Base-by-base conservation (phyloP, 2,797 vertebrate species). In the Coreius guichenoti region DNA sequence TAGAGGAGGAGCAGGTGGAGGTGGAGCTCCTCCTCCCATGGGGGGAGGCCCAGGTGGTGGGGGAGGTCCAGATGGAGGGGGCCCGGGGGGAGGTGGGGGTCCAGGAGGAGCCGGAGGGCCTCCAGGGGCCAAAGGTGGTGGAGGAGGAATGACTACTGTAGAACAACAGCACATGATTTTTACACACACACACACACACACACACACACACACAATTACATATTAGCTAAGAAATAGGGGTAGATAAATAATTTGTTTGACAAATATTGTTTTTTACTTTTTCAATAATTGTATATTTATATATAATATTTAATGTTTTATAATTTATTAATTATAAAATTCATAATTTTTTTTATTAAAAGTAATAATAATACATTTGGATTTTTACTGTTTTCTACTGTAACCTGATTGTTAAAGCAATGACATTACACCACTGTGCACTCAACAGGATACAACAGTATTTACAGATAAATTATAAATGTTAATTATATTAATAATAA, bases 1-100 rank as follows among this genome's bases (percentile, higher is more conserved):
- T 17, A 96, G 93, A 1, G 97, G 97, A 0, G 97, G 97, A 0
- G 97, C 93, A 73, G 92, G 86, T 0, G 94, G 92, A 0, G 89
- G 89, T 0, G 89, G 89, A 8, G 89, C 93, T 36, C 88, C 89
- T 9, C 85, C 87, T 4, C 86, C 80, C 0, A 88, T 87, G 29
- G 93, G 91, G 9, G 91, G 91, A 13, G 90, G 90, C 1, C 89
- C 89, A 26, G 92, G 91, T 11, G 94, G 94, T 56, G 90, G 94
- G 68, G 94, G 93, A 39, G 91, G 91, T 3, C 93, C 93, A 0
- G 88, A 56, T 1, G 91, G 94, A 2, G 90, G 72, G 11, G 90
- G 90, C 1, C 86, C 89, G 12, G 89, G 90, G 3, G 90, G 90
- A 45, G 91, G 90, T 16, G 91, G 90, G 1, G 92, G 90, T 14